phyloP scores from a whole-genome alignment of 2,888 invertebrate genomes.

The Stegana nigrithorax region DNA sequence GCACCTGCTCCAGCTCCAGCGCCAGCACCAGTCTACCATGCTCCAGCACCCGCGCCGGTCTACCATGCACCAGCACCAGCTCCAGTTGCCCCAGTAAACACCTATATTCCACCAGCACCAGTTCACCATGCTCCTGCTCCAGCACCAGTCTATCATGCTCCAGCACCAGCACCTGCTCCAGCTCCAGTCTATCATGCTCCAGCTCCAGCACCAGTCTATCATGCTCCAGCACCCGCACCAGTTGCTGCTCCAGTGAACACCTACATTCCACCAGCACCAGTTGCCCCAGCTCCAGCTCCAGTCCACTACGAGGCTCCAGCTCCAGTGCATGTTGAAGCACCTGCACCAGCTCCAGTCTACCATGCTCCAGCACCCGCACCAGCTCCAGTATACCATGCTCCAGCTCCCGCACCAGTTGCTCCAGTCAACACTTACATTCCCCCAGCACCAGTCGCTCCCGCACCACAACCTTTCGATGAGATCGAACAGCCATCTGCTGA shows the following conservation, averaged over 20 bases:
- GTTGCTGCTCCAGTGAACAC: constrained; percentile 33
- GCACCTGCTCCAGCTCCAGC: constrained; percentile 32
- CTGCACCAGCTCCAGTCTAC: constrained; percentile 41
- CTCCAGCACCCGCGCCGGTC: constrained; percentile 36
- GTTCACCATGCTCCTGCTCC: constrained; percentile 17
- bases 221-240: constrained; percentile 26
- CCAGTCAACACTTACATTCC: constrained; percentile 22
- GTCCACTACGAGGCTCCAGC: constrained; percentile 31
- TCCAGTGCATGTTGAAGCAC: constrained; percentile 29
- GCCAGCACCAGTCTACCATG: constrained; percentile 31
- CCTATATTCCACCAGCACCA: constrained; percentile 34
- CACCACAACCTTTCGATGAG: constrained; percentile 41
- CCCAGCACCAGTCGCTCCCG: constrained; percentile 23
- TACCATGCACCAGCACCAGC: constrained; percentile 22
- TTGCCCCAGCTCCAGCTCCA: constrained; percentile 27
- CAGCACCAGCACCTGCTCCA: constrained; percentile 23
- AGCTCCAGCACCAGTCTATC: constrained; percentile 22
- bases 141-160: constrained; percentile 30
- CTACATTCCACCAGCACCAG: constrained; percentile 37
- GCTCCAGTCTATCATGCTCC: constrained; percentile 27
- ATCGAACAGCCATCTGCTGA: constrained; percentile 54
- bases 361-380: constrained; percentile 40
- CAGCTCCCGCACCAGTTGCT: constrained; percentile 16
- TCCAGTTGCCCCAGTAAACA: constrained; percentile 25
- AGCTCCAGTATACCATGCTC: constrained; percentile 18